These are phyloP conservation scores for Lycaena phlaeas DNA, from an alignment of 2,888 invertebrate genomes.

Conservation along the genomic window DNA sequence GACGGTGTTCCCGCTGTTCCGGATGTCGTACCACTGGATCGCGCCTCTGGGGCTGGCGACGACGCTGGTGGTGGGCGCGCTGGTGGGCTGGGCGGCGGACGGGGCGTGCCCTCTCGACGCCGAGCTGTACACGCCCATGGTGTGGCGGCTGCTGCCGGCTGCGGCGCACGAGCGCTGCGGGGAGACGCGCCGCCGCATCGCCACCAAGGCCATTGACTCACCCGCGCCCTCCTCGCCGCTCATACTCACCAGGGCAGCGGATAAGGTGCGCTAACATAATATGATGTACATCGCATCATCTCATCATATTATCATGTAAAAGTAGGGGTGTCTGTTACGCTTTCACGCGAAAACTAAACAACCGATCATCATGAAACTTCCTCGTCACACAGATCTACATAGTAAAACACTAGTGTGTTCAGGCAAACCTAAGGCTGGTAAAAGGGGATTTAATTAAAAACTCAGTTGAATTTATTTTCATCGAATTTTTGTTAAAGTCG, in stretches of 20 bases:
- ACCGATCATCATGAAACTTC: too few relatives aligned
- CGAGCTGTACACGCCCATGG: slow-evolving; percentile 49
- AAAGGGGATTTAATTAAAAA: background rate
- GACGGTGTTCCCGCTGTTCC: slow-evolving; percentile 80
- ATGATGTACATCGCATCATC: too few relatives aligned
- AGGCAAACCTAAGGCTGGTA: too few relatives aligned
- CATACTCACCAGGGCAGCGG: slow-evolving; percentile 26
- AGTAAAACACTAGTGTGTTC: too few relatives aligned
- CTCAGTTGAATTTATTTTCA: too few relatives aligned
- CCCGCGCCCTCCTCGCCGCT: slow-evolving; percentile 40
- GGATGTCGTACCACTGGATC: slow-evolving; percentile 87
- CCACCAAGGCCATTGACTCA: slow-evolving; percentile 19
- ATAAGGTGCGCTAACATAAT: background rate
- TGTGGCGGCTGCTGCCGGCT: slow-evolving; percentile 44
- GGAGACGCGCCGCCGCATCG: slow-evolving; percentile 25
- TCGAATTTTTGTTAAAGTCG: too few relatives aligned
- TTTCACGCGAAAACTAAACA: too few relatives aligned
- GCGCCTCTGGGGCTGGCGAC: slow-evolving; percentile 80
- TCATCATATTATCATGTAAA: too few relatives aligned
- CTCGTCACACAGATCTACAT: too few relatives aligned
- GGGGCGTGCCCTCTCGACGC: slow-evolving; percentile 38
- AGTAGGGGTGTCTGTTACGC: too few relatives aligned
- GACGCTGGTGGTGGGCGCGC: slow-evolving; percentile 78
- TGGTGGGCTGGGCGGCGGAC: slow-evolving; percentile 66
- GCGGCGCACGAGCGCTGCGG: slow-evolving; percentile 38